Percentiles rank a stretch among this genome's conserved stretches.
Conservation (phyloP, 2,113 vertebrate species). For the Rhinolophus sinicus region DNA sequence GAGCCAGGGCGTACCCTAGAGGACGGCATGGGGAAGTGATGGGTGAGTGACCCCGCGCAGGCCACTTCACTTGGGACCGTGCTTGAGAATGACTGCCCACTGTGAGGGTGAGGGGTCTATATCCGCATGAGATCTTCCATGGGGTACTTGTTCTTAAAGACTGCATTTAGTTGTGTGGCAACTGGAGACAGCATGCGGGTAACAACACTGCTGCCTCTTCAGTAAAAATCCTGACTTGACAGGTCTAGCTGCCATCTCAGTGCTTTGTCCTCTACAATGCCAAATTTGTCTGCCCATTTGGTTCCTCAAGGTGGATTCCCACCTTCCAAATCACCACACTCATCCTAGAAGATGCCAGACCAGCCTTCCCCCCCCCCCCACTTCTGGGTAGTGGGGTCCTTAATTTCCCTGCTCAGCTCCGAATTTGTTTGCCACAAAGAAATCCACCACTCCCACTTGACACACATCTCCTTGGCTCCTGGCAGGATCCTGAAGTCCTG, state of each 20-base stretch:
- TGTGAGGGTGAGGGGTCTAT: too few species aligned
- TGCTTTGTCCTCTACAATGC: background rate
- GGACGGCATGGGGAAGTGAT: background rate
- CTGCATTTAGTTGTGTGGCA: background rate
- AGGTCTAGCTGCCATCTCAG: background rate
- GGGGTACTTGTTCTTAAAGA: background rate
- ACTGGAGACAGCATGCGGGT: fast-evolving
- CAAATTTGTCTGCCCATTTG: background rate
- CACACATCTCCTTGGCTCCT: background rate
- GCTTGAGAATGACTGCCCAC: background rate
- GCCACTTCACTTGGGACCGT: background rate
- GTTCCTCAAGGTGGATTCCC: background rate
- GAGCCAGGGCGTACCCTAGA: fast-evolving
- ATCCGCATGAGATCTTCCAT: background rate
- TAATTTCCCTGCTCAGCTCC: background rate
- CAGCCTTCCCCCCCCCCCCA: background rate
- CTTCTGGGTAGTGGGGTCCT: background rate
- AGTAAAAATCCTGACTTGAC: background rate
- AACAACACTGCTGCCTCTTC: background rate
- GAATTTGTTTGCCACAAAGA: background rate
- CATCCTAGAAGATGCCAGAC: background rate
- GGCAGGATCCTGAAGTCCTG: background rate
- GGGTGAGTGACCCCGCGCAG: fast-evolving
- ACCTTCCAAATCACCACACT: background rate
- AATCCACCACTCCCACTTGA: background rate